Evolutionary conservation across 2,797 vertebrate genomes (phyloP).

Genomic region (Urocyon cinereoargenteus): DNA sequence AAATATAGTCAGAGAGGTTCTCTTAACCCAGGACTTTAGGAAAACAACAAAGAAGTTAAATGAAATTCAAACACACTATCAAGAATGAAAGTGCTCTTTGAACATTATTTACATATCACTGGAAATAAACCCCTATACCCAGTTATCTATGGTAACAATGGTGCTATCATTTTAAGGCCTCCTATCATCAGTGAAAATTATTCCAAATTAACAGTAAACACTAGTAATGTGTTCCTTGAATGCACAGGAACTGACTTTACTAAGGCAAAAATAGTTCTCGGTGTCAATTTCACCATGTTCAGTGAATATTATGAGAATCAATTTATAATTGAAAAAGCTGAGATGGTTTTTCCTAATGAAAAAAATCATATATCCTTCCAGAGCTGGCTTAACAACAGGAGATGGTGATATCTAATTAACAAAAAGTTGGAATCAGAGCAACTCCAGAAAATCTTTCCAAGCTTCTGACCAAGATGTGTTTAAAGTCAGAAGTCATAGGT

Average conservation of each 20-base stretch:
- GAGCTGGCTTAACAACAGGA: constrained; percentile 96
- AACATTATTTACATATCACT: constrained; percentile 95
- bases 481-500: constrained; percentile 92
- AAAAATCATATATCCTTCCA: constrained; percentile 92
- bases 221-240: constrained; percentile 96
- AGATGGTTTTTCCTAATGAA: constrained; percentile 94
- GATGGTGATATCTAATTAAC: constrained; percentile 94
- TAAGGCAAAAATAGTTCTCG: constrained; percentile 97
- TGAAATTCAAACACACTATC: not conserved
- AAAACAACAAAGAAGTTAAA: not conserved
- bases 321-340: constrained; percentile 96
- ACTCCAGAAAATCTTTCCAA: constrained; percentile 93
- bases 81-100: constrained; percentile 83
- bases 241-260: constrained; percentile 97
- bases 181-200: constrained; percentile 97
- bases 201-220: constrained; percentile 94
- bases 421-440: constrained; percentile 96
- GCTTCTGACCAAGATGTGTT: constrained; percentile 96
- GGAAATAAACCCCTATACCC: constrained; percentile 96
- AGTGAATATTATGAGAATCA: constrained; percentile 96
- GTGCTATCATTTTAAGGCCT: constrained; percentile 96
- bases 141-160: constrained; percentile 95
- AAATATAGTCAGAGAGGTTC: not conserved
- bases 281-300: constrained; percentile 97
- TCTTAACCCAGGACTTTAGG: not conserved